Percentiles rank a stretch among this genome's conserved stretches.
These are phyloP conservation scores for Macrotrachela quadricornifera DNA, from an alignment of 1,140 invertebrate genomes.

Conservation along the genomic window DNA sequence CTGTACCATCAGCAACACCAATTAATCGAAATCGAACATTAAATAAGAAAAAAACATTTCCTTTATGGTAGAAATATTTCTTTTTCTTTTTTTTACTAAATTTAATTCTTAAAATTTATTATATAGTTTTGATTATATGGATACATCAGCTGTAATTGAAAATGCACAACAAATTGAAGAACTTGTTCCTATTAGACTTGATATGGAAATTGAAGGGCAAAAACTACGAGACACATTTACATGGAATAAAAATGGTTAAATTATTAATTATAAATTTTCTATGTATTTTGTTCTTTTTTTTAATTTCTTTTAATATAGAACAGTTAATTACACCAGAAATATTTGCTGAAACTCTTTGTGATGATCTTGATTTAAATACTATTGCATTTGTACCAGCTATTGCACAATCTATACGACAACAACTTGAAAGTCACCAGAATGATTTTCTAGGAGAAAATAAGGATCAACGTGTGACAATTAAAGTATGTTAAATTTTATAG, in stretches of 20 bases:
- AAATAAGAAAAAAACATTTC: slow-evolving; percentile 77
- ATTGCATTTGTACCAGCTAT: slow-evolving; percentile 88
- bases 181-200: slow-evolving; percentile 82
- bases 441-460: slow-evolving; percentile 37
- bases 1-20: slow-evolving; percentile 91
- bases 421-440: slow-evolving; percentile 74
- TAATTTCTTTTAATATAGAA: too few species aligned
- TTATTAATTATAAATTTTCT: too few species aligned
- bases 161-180: slow-evolving; percentile 73
- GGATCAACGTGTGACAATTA: slow-evolving; percentile 86
- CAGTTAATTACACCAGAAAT: slow-evolving; percentile 89
- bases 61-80: slow-evolving; percentile 49
- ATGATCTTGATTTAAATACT: slow-evolving; percentile 90
- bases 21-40: slow-evolving; percentile 68
- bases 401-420: slow-evolving; percentile 77
- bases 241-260: slow-evolving; percentile 99
- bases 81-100: not conserved
- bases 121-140: slow-evolving; percentile 72
- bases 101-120: not conserved
- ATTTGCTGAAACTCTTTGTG: slow-evolving; percentile 92
- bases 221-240: slow-evolving; percentile 91
- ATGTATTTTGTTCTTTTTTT: too few species aligned
- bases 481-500: too few species aligned
- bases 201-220: slow-evolving; percentile 98
- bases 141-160: slow-evolving; percentile 62